Evolutionary conservation across 1,140 invertebrate genomes (phyloP).

Genomic region (Microplitis demolitor): DNA sequence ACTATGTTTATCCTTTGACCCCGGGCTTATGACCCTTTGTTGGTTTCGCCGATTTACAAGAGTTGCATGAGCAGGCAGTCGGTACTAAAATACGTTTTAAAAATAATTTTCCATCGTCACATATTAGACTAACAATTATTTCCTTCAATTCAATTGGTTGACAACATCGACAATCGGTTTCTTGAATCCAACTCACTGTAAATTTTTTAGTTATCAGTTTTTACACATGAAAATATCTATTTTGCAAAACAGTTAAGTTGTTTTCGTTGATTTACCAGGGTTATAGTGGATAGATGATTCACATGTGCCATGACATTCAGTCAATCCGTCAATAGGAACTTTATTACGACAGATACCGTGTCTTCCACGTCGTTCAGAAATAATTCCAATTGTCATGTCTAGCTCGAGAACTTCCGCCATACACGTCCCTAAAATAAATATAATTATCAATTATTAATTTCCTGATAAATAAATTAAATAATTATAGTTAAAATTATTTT

Average conservation of each 20-base stretch:
- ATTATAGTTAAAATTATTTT: background rate
- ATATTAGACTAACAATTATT: constrained; percentile 59
- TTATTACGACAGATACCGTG: constrained; percentile 69
- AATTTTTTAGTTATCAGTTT: constrained; percentile 28
- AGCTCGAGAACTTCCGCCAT: constrained; percentile 60
- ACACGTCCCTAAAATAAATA: constrained; percentile 61
- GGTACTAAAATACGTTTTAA: constrained; percentile 62
- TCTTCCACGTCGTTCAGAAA: constrained; percentile 53
- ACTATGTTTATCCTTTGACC: background rate
- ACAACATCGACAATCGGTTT: constrained; percentile 67
- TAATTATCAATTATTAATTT: background rate
- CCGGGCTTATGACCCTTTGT: background rate
- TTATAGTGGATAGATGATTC: constrained; percentile 70
- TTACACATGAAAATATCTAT: constrained; percentile 5
- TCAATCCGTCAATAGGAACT: constrained; percentile 64
- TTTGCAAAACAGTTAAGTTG: constrained; percentile 2
- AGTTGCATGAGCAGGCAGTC: constrained; percentile 61
- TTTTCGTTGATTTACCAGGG: constrained; percentile 55
- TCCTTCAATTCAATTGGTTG: constrained; percentile 57
- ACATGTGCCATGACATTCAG: constrained; percentile 71
- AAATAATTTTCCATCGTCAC: constrained; percentile 61
- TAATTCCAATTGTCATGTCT: constrained; percentile 63
- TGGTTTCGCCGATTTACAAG: constrained; percentile 46
- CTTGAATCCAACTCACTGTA: constrained; percentile 63
- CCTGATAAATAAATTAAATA: background rate